phyloP scores from a whole-genome alignment of 2,113 vertebrate species.

The Sander vitreus region DNA sequence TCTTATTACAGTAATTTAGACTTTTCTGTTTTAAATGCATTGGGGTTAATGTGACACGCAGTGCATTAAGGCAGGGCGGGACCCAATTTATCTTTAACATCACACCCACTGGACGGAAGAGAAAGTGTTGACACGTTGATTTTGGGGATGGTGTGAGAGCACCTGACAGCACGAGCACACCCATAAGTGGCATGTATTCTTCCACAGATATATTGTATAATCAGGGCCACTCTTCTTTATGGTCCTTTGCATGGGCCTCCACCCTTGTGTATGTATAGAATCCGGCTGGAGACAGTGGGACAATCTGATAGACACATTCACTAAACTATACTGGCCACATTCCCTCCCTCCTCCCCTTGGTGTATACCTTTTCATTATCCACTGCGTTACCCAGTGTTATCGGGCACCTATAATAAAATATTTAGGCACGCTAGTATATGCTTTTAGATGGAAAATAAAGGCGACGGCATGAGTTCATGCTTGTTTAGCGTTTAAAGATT shows the following conservation, averaged over 20 bases:
- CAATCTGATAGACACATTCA: slow-evolving; percentile 65
- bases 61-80: slow-evolving; percentile 52
- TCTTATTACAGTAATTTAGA: slow-evolving; percentile 55
- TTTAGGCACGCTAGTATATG: slow-evolving; percentile 84
- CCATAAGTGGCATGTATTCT: background rate
- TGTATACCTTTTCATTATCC: slow-evolving; percentile 80
- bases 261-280: background rate
- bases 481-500: slow-evolving; percentile 87
- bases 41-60: slow-evolving; percentile 65
- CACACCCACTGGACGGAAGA: slow-evolving; percentile 17
- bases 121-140: slow-evolving; percentile 47
- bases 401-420: slow-evolving; percentile 83
- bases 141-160: slow-evolving; percentile 5
- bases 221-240: background rate
- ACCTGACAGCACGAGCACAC: background rate
- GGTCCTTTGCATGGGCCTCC: slow-evolving; percentile 15
- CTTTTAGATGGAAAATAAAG: slow-evolving; percentile 85
- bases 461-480: slow-evolving; percentile 75
- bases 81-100: slow-evolving; percentile 62
- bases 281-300: slow-evolving; percentile 5
- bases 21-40: slow-evolving; percentile 43
- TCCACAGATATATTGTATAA: background rate
- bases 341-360: background rate
- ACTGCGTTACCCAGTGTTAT: slow-evolving; percentile 80
- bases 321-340: slow-evolving; percentile 53